Percentiles rank a stretch among this genome's conserved stretches.
These are phyloP conservation scores for Chrysodeixis includens DNA, from an alignment of 2,888 invertebrate genomes.

Conservation along the genomic window DNA sequence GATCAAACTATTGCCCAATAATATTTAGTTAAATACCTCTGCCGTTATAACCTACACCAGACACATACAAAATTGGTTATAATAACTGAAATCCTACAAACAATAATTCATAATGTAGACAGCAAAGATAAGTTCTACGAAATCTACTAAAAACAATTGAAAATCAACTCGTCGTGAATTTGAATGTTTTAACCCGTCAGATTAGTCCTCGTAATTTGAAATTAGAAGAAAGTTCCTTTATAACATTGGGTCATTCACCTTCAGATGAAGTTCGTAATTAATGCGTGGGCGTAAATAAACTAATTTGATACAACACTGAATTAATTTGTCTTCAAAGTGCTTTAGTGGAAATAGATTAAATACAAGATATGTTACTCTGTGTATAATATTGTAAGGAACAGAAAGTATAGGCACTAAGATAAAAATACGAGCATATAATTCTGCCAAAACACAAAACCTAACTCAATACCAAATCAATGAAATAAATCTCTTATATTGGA, in stretches of 20 bases:
- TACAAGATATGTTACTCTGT: background rate
- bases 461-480: slow-evolving; percentile 28
- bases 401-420: too few species aligned
- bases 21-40: too few species aligned
- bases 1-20: too few species aligned
- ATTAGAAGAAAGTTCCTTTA: slow-evolving; percentile 37
- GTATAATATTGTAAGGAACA: background rate
- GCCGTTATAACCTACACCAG: too few species aligned
- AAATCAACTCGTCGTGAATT: background rate
- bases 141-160: background rate
- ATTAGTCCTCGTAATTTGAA: slow-evolving; percentile 35
- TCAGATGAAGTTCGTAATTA: slow-evolving; percentile 41
- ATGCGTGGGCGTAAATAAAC: slow-evolving; percentile 30
- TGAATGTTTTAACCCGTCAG: slow-evolving; percentile 15
- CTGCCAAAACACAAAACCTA: background rate
- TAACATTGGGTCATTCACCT: slow-evolving; percentile 42
- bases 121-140: too few species aligned
- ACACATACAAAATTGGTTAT: too few species aligned
- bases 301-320: slow-evolving; percentile 22
- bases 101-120: too few species aligned
- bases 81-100: too few species aligned
- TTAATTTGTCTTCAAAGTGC: slow-evolving; percentile 5
- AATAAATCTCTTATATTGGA: slow-evolving; percentile 43
- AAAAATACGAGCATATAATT: background rate
- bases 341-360: background rate